Evolutionary conservation across 2,888 invertebrate species (phyloP), one percentile per base, ranked within the genome.

Genomic region (Hedya salicella): DNA sequence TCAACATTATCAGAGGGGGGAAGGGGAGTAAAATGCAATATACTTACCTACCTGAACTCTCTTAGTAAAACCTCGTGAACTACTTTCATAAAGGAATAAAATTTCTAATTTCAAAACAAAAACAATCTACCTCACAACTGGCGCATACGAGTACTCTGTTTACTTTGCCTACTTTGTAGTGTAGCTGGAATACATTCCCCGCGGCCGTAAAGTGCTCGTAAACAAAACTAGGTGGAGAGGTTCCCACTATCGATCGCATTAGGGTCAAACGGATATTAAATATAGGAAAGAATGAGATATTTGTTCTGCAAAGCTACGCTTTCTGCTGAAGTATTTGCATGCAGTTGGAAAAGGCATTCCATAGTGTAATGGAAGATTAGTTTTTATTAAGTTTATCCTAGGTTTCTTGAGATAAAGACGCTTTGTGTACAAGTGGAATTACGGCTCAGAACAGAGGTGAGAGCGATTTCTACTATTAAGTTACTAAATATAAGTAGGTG

Each of bases 211-310:
- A 65, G 36, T 16, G 52, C 17, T 52, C 59, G 46, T 65, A 65
- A 60, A 65, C 52, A 53, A 48, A 59, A 60, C 65, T 52, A 52
- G 40, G 50, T 57, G 32, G 49, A 46, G 64, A 59, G 52, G 59
- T 60, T 60, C 65, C 40, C 39, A 16, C 39, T 65, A 65, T 60
- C 59, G 65, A 65, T 44, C 59, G 44, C 14, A n/a, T 52, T 59
- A 65, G 46, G 52, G 46, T 25, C 39, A 59, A 53, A 53, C 39
- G n/a, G 44, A 32, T 46, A 39, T 46, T 53, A 65, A 65, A 65
- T 65, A 65, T 46, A 59, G 36, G 36, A 36, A 36, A 36, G 36
- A 36, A 36, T 11, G 36, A 36, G 11, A 36, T 36, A 6, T 36
- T 36, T 36, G 9, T n/a, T 32, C 16, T 6, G 17, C 17, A 25